Evolutionary conservation across 2,888 invertebrate genomes (phyloP), one percentile per base, ranked within the genome.

Genomic region (Diaprepes abbreviatus): DNA sequence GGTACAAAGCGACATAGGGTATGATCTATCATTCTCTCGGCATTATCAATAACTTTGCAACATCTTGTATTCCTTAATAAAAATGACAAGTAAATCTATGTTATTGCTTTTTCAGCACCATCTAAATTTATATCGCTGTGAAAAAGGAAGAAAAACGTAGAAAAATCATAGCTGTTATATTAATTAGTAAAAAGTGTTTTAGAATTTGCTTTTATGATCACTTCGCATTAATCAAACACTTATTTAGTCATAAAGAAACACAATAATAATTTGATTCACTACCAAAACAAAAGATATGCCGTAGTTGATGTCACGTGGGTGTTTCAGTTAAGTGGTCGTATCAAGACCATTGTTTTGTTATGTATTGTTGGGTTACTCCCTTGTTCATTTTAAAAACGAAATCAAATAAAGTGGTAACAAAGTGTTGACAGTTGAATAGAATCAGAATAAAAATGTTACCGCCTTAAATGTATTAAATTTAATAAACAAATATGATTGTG

Each of bases 401-500:
- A 50, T 59, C 57, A 68, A 68, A 68, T 62, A 68, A 68, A 63
- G 68, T 50, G 63, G 57, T 63, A 62, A 55, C 62, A 19, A 48
- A 57, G 12, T 40, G 68, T 10, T 63, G 68, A 68, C 68, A 64
- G 57, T 48, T 68, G 48, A 68, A 68, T 68, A 31, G 68, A 68
- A 57, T 10, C 16, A 14, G 7, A 57, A n/a, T 45, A 45, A 63
- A 64, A 40, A 43, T 14, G 43, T 55, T 28, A 12, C 10, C 58
- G 57, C 57, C 57, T 65, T 66, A 50, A 21, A 66, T 43, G 52
- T 14, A 52, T 31, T 50, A 52, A 52, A 16, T 31, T 16, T 31
- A 9, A 12, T 35, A 33, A 50, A 50, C 50, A 35, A 33, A 48
- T 33, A n/a, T 63, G 50, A 63, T 14, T 12, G 5, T 50, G 35